A percentile compares a stretch with the other conserved stretches of the same genome.
These are phyloP conservation scores for Ophraella communa DNA, from an alignment of 2,888 invertebrate genomes.

Conservation along the genomic window DNA sequence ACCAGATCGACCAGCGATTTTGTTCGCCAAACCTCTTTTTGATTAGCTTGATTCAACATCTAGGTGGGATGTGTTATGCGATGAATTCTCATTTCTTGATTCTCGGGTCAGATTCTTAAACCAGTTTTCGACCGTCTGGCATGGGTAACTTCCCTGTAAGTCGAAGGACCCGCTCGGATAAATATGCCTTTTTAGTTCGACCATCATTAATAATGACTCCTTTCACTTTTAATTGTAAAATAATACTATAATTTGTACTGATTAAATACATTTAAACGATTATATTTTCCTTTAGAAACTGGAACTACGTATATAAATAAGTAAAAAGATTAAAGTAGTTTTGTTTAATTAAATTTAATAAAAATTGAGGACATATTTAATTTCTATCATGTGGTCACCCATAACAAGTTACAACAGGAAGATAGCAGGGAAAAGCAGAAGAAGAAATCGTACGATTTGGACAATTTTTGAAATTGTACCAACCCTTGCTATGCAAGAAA, in stretches of 20 bases:
- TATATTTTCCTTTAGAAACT: too few species aligned
- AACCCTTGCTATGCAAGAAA: too few species aligned
- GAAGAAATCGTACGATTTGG: too few species aligned
- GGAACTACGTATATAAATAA: too few species aligned
- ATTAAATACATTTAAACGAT: too few species aligned
- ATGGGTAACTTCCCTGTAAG: constrained; percentile 31
- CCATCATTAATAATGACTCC: constrained; percentile 4
- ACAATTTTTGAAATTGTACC: too few species aligned
- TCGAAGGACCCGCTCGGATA: constrained; percentile 3
- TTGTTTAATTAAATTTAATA: too few species aligned
- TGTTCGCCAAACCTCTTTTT: constrained; percentile 33
- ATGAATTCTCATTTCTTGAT: constrained; percentile 32
- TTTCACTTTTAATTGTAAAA: constrained; percentile 3
- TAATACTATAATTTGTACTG: background rate
- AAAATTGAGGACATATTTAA: too few species aligned
- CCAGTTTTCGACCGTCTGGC: constrained; percentile 34
- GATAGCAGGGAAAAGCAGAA: too few species aligned
- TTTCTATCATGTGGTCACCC: too few species aligned
- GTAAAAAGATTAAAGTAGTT: too few species aligned
- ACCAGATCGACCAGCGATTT: constrained; percentile 5
- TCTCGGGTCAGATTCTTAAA: constrained; percentile 36
- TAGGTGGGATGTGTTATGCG: constrained; percentile 35
- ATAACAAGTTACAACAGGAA: too few species aligned
- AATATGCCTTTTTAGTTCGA: constrained; percentile 15
- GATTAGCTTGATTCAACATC: constrained; percentile 28